phyloP scores from a whole-genome alignment of 2,888 invertebrate species.

The Choreutis nemorana region DNA sequence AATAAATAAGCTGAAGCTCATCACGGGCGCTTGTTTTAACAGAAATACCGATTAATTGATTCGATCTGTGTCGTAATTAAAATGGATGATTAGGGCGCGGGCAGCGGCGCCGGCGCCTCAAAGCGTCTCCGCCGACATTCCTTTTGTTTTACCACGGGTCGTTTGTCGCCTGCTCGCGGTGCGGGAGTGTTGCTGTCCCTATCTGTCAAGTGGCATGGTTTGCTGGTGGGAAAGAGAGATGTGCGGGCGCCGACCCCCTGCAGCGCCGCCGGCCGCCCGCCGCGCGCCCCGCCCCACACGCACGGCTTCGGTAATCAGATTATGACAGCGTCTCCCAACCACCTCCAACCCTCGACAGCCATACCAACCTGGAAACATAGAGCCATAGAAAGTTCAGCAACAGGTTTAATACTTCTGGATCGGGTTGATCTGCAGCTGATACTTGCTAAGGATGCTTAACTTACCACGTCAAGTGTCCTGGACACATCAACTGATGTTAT shows the following conservation, averaged over 20 bases:
- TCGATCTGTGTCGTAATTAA: constrained; percentile 67
- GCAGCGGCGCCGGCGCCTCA: constrained; percentile 63
- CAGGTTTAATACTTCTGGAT: too few relatives aligned
- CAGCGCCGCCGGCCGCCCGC: constrained; percentile 51
- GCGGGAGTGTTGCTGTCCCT: constrained; percentile 25
- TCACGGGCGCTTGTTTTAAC: constrained; percentile 58
- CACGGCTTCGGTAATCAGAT: constrained; percentile 61
- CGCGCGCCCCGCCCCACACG: constrained; percentile 51
- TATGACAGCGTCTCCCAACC: constrained; percentile 54
- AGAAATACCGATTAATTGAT: constrained; percentile 66
- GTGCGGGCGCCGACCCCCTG: constrained; percentile 62
- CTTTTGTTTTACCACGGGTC: constrained; percentile 67
- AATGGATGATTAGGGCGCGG: constrained; percentile 64
- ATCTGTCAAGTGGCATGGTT: constrained; percentile 15
- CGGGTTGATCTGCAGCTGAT: too few relatives aligned
- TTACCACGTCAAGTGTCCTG: too few relatives aligned
- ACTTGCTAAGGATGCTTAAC: too few relatives aligned
- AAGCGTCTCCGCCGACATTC: constrained; percentile 65
- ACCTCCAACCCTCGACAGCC: too few relatives aligned
- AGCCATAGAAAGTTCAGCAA: too few relatives aligned
- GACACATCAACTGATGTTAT: too few relatives aligned
- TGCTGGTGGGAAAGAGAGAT: constrained; percentile 32
- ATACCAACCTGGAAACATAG: too few relatives aligned
- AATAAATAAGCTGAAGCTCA: constrained; percentile 36
- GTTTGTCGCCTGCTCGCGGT: constrained; percentile 60